Percentiles rank a stretch among this genome's conserved stretches.
Conservation (phyloP, 1,140 invertebrate genomes). For the Aphidius ervi region DNA sequence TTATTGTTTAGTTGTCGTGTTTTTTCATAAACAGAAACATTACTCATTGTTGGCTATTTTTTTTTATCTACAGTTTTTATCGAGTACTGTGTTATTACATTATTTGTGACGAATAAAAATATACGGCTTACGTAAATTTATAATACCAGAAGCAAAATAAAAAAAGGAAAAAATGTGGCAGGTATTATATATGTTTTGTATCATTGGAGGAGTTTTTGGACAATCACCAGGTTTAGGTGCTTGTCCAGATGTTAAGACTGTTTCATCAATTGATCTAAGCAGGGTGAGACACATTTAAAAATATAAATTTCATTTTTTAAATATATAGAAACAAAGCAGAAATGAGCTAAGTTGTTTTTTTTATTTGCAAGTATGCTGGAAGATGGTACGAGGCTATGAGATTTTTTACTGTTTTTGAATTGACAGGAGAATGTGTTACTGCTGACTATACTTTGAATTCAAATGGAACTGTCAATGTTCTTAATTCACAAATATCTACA, state of each 20-base stretch:
- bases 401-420: constrained; percentile 65
- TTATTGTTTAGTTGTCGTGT: no score
- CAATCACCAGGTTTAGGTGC: constrained; percentile 22
- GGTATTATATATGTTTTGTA: neutral
- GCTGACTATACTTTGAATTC: constrained; percentile 56
- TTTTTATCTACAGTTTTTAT: no score
- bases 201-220: neutral
- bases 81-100: no score
- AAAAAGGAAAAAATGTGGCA: neutral
- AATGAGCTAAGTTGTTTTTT: neutral
- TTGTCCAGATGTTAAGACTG: constrained; percentile 35
- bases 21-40: no score
- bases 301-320: neutral
- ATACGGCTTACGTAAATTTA: no score
- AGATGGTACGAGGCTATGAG: constrained; percentile 68
- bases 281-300: constrained; percentile 26
- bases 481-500: constrained; percentile 56
- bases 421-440: constrained; percentile 64
- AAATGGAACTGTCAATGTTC: constrained; percentile 57
- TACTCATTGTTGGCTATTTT: no score
- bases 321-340: neutral
- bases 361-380: constrained; percentile 59
- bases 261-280: constrained; percentile 30
- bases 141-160: no score
- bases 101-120: no score